These are phyloP conservation scores for Solen grandis DNA, from an alignment of 1,140 invertebrate species.

Conservation along the genomic window DNA sequence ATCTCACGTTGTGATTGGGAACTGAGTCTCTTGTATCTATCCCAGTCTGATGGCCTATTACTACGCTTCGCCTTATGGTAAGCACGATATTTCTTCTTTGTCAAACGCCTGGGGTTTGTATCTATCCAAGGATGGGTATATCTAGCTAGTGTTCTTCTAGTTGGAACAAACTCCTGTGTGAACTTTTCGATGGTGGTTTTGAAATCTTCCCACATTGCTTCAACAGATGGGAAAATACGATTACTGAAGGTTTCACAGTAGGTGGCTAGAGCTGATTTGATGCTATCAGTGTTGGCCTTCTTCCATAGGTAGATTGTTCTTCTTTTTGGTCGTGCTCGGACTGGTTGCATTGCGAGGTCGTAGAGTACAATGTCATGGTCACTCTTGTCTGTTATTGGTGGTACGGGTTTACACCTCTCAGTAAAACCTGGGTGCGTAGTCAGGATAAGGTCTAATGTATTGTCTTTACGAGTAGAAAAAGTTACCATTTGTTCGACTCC, in stretches of 20 bases:
- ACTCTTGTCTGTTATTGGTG: not conserved
- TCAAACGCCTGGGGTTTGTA: not conserved
- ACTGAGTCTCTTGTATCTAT: not conserved
- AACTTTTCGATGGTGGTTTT: not conserved
- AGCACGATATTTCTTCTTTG: not conserved
- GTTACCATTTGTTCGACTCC: not conserved
- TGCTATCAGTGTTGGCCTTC: too few species aligned
- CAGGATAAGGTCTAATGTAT: constrained; percentile 10
- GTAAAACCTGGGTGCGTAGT: not conserved
- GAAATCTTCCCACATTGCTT: not conserved
- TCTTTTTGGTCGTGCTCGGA: not conserved
- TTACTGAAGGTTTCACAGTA: not conserved
- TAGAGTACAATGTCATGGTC: constrained; percentile 15
- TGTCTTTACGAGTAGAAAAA: constrained; percentile 1
- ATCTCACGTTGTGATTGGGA: not conserved
- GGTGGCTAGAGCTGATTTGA: too few species aligned
- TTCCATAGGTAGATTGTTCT: constrained; percentile 6
- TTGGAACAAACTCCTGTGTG: not conserved
- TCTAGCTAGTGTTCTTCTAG: not conserved
- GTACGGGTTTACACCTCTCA: not conserved
- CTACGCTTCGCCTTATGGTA: not conserved
- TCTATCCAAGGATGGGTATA: constrained; percentile 9
- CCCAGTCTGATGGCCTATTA: not conserved
- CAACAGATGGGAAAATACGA: not conserved
- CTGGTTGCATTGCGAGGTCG: not conserved